These are phyloP conservation scores for Macheiramphus alcinus DNA, from an alignment of 2,113 vertebrate genomes.

Conservation along the genomic window DNA sequence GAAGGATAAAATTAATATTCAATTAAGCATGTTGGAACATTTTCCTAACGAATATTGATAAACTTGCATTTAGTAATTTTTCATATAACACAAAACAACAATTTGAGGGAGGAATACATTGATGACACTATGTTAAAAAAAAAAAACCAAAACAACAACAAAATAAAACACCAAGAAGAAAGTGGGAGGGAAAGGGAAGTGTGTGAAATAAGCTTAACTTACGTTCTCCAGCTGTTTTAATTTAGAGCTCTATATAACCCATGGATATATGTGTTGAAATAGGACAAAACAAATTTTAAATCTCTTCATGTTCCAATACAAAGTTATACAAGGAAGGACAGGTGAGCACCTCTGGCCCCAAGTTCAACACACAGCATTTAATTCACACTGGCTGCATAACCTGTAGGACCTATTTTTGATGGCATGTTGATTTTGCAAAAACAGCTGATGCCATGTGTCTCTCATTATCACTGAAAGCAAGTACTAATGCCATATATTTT, in stretches of 20 bases:
- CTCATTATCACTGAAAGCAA: background rate
- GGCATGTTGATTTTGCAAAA: background rate
- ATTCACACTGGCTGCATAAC: background rate
- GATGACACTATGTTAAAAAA: background rate
- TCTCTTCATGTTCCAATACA: background rate
- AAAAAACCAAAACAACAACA: background rate
- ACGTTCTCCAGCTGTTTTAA: background rate
- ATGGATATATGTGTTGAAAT: background rate
- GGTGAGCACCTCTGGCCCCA: background rate
- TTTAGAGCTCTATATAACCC: background rate
- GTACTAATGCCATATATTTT: background rate
- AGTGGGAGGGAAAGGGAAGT: background rate
- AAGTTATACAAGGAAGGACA: background rate
- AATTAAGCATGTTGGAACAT: background rate
- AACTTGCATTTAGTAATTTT: background rate
- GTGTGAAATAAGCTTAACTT: background rate
- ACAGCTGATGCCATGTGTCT: background rate
- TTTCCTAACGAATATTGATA: background rate
- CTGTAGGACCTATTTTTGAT: background rate
- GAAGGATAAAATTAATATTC: constrained; percentile 2
- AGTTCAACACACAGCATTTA: background rate
- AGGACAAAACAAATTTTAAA: background rate
- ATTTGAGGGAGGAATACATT: background rate
- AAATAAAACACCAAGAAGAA: background rate
- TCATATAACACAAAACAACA: background rate